Evolutionary conservation across 1,140 invertebrate species (phyloP), one percentile per base, ranked within the genome.

Genomic region (Idris sp.): DNA sequence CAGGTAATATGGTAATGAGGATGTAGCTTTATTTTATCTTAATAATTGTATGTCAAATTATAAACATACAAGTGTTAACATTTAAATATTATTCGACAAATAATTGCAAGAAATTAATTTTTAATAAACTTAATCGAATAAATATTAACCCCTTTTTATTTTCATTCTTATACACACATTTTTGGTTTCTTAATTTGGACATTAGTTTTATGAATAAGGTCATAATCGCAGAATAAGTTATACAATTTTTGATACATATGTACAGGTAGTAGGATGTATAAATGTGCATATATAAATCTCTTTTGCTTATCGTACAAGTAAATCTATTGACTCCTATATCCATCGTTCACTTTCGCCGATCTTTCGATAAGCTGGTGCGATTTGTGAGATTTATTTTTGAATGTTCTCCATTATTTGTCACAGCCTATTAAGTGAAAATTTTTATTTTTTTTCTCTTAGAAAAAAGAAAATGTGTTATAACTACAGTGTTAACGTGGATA

Each of bases 301-400:
- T n/a, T 41, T 13, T 41, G 16, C 38, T 33, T 64, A 64, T 64
- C 59, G 33, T 7, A 41, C 28, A 10, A 36, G 30, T 38, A 11
- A 16, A 53, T 54, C 48, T 53, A 53, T 54, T 31, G 40, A 36
- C 13, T 44, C n/a, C 48, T 18, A 53, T 43, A 64, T 64, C 46
- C 59, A 43, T 64, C 59, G 59, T 64, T 65, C 61, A 65, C 61
- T 54, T 54, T 44, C 19, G 48, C 38, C 15, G 61, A 65, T 65
- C 48, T 31, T 7, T 44, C 48, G 61, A 65, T 65, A 65, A 65
- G 48, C 30, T 36, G 38, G 38, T 53, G 61, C 61, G 61, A 65
- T 65, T 65, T 65, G 61, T 65, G 48, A 53, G 61, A 65, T 46
- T 65, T 65, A 54, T 54, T 65, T 54, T 65, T 19, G 22, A 38